Evolutionary conservation across 2,797 vertebrate genomes (phyloP).

Genomic region (Sebastes minor): DNA sequence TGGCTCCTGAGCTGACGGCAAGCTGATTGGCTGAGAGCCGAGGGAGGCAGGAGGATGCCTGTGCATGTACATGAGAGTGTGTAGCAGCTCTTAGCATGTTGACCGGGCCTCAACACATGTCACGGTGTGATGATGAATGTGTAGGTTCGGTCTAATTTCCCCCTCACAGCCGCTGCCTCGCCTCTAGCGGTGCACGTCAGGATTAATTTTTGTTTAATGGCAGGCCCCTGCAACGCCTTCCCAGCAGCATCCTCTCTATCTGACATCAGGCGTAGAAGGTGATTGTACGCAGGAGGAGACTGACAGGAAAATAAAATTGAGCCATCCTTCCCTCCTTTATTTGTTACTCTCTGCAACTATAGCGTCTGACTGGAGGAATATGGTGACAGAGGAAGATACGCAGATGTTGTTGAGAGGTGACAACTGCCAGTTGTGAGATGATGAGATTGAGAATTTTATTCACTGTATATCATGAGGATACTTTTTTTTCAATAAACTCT

Average conservation of each 20-base stretch:
- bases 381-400: conserved; percentile 7
- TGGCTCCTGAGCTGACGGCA: conserved; percentile 28
- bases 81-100: conserved; percentile 40
- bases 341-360: conserved; percentile 21
- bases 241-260: conserved; percentile 47
- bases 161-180: conserved; percentile 10
- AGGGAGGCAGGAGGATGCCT: conserved; percentile 22
- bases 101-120: conserved; percentile 23
- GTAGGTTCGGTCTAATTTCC: conserved; percentile 45
- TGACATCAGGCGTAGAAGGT: conserved; percentile 36
- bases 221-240: conserved; percentile 33
- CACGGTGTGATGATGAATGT: conserved; percentile 55
- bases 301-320: conserved; percentile 64
- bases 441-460: conserved; percentile 12
- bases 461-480: not conserved
- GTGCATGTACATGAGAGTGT: conserved; percentile 17
- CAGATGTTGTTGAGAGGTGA: conserved; percentile 20
- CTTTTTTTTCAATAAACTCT: not conserved
- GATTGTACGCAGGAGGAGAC: conserved; percentile 48
- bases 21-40: conserved; percentile 33
- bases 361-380: not conserved
- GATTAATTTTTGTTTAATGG: conserved; percentile 70
- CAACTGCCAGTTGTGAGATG: conserved; percentile 8
- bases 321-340: conserved; percentile 18
- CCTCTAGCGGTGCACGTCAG: conserved; percentile 54